A percentile compares a stretch with the other conserved stretches of the same genome.
These are phyloP conservation scores for Sphaerophoria rueppellii DNA, from an alignment of 2,888 invertebrate species.

Conservation along the genomic window DNA sequence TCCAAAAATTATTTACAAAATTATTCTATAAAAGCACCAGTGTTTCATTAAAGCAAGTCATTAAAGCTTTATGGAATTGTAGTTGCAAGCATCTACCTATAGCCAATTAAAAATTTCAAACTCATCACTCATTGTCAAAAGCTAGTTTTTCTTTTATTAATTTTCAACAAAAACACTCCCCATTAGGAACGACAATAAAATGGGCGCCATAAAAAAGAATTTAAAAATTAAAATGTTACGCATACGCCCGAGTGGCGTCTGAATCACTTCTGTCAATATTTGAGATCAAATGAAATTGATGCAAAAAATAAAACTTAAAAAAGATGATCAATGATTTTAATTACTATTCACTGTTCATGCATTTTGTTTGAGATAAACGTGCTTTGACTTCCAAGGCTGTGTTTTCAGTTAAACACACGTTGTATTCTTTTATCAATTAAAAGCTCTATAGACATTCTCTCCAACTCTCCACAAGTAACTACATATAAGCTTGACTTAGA, in stretches of 20 bases:
- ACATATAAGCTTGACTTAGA: not conserved
- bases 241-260: constrained; percentile 65
- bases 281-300: constrained; percentile 24
- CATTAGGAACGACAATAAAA: not conserved
- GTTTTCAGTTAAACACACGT: not conserved
- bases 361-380: not conserved
- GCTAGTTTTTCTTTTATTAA: not conserved
- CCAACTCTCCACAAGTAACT: not conserved
- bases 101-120: not conserved
- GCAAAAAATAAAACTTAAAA: not conserved
- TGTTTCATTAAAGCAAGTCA: no score
- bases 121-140: not conserved
- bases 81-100: no score
- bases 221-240: constrained; percentile 33
- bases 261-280: constrained; percentile 31
- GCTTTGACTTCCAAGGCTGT: constrained; percentile 1
- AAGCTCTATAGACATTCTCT: not conserved
- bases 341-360: not conserved
- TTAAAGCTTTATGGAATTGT: no score
- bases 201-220: constrained; percentile 12
- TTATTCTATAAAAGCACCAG: no score
- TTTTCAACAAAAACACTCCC: not conserved
- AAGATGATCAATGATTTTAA: not conserved
- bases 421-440: not conserved
- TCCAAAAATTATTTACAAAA: no score